Evolutionary conservation across 2,113 vertebrate genomes (phyloP), one percentile per base, ranked within the genome.

Genomic region (Limanda limanda): DNA sequence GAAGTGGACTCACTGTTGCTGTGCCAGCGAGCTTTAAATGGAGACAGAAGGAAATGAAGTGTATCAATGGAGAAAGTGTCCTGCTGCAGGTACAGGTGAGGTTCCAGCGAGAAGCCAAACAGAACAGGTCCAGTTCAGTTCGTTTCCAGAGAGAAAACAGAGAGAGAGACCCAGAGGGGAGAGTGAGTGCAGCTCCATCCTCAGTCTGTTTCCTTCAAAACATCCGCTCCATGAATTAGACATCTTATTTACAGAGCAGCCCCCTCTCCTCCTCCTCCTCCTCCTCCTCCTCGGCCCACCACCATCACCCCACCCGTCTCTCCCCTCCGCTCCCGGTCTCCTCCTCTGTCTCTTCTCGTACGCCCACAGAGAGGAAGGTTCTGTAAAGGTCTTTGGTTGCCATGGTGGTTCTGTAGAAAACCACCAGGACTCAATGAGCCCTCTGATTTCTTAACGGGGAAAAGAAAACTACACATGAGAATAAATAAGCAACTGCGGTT

Each of bases 171-270:
- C 27, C 31, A 63, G 72, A 78, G 82, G 81, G 88, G 74, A 76
- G 81, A 89, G 82, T 80, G 40, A 72, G 79, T 76, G 82, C 82
- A 76, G 92, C 76, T 91, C 89, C 88, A 86, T 94, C 92, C 91
- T 93, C 87, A 81, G 89, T 71, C 78, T 83, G 88, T 93, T 95
- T 95, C 94, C 94, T 93, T 90, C 84, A 95, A 95, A 95, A 95
- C 94, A 96, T 95, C 94, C 94, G 92, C 89, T 92, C 68, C 75
- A 92, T 93, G 93, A 95, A 95, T 94, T 83, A 89, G 88, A 89
- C 82, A 87, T 92, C 88, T 94, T 93, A 94, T 94, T 94, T 91
- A 82, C 88, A 40, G 31, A 82, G 83, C 35, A 48, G 25, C 25
- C 25, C 10, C 76, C 57, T 81, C 47, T 57, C 71, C 59, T 0